phyloP scores from a whole-genome alignment of 2,113 vertebrate species.

The Poeciliopsis occidentalis region DNA sequence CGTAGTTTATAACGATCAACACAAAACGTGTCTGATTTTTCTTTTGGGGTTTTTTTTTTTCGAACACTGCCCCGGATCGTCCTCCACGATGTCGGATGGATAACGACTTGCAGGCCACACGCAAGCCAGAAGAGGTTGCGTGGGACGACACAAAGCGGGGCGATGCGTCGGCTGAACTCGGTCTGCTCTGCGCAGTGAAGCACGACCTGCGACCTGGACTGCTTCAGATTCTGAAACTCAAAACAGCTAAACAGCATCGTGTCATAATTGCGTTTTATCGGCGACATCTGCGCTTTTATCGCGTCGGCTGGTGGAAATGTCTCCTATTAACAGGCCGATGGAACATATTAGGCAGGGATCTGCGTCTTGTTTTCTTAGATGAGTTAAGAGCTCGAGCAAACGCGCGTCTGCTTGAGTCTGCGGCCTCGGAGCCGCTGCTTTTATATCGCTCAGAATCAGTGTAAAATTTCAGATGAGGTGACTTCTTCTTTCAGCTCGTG shows the following conservation, averaged over 20 bases:
- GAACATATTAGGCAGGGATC: background rate
- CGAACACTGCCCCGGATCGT: background rate
- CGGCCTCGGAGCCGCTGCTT: background rate
- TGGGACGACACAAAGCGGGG: background rate
- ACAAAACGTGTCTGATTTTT: background rate
- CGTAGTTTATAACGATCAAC: background rate
- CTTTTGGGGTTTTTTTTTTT: background rate
- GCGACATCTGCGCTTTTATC: constrained; percentile 5
- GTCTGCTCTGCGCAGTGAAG: background rate
- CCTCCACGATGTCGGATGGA: background rate
- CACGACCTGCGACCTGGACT: no score
- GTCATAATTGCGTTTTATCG: constrained; percentile 17
- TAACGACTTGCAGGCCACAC: background rate
- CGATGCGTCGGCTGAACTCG: background rate
- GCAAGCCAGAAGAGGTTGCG: background rate
- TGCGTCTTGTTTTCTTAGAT: background rate
- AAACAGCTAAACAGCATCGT: background rate
- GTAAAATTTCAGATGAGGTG: background rate
- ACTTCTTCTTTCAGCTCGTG: background rate
- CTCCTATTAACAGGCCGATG: background rate
- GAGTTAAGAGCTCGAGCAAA: background rate
- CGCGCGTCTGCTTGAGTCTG: background rate
- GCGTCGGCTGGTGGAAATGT: background rate
- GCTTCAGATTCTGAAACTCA: background rate
- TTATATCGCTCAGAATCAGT: background rate